Percentiles rank a stretch among this genome's conserved stretches.
Conservation (phyloP, 1,140 invertebrate species). For the Armadillidium nasatum region DNA sequence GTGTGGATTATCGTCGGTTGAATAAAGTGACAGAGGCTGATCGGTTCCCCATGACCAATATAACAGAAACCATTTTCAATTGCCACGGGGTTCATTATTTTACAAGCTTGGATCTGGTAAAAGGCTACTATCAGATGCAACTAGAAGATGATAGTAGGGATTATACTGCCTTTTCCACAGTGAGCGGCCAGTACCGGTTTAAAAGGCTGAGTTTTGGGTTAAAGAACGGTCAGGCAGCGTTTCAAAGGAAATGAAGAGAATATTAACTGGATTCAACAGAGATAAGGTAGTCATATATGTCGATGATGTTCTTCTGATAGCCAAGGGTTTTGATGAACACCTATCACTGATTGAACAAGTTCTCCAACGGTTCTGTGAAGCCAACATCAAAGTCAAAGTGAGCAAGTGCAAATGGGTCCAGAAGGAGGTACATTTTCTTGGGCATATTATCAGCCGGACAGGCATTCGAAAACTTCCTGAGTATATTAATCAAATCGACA, state of each 20-base stretch:
- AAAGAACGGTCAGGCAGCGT: background rate
- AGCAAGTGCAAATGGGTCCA: background rate
- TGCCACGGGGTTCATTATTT: background rate
- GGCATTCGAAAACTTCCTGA: background rate
- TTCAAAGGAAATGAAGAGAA: background rate
- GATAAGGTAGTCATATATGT: background rate
- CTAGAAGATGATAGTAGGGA: background rate
- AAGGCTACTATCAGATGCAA: background rate
- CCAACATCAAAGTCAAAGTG: background rate
- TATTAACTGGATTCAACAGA: background rate
- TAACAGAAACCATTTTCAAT: background rate
- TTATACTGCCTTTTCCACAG: background rate
- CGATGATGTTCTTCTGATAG: background rate
- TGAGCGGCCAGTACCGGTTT: background rate
- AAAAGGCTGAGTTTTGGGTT: background rate
- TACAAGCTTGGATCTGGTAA: background rate
- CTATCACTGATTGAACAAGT: background rate
- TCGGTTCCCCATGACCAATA: background rate
- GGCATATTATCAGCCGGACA: background rate
- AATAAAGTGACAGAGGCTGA: background rate
- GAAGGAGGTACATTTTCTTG: background rate
- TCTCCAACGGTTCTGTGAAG: background rate
- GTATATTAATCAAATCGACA: background rate
- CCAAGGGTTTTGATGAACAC: background rate
- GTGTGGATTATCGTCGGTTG: background rate